Conservation (phyloP, 2,797 vertebrate genomes). For the Sebastes minor region DNA sequence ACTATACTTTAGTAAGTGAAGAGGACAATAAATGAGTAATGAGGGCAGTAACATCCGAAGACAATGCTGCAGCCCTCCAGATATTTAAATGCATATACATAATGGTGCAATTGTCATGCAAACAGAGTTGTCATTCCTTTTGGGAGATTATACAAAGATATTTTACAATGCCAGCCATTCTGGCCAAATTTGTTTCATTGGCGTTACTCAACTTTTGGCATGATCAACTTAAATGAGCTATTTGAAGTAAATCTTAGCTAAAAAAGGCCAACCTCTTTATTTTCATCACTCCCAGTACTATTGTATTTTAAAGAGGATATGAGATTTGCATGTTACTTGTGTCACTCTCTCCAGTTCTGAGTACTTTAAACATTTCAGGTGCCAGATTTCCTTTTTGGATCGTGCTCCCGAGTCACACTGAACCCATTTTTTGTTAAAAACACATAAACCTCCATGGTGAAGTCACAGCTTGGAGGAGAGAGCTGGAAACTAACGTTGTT, state of each 20-base stretch:
- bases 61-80: not conserved
- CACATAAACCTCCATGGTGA: slow-evolving; percentile 65
- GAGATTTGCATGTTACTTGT: slow-evolving; percentile 50
- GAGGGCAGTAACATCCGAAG: not conserved
- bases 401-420: slow-evolving; percentile 55
- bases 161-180: slow-evolving; percentile 63
- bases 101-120: slow-evolving; percentile 17
- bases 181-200: slow-evolving; percentile 67
- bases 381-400: slow-evolving; percentile 62
- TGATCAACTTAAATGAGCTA: slow-evolving; percentile 40
- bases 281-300: slow-evolving; percentile 36
- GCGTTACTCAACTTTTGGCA: slow-evolving; percentile 67
- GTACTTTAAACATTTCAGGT: slow-evolving; percentile 55
- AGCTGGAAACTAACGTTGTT: slow-evolving; percentile 73
- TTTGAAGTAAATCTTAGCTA: slow-evolving; percentile 46
- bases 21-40: not conserved
- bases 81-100: slow-evolving; percentile 25
- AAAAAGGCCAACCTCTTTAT: slow-evolving; percentile 23
- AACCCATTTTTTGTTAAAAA: slow-evolving; percentile 55
- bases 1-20: not conserved
- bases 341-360: slow-evolving; percentile 58
- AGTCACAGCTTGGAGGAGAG: slow-evolving; percentile 70
- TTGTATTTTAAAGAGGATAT: slow-evolving; percentile 41
- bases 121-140: slow-evolving; percentile 46
- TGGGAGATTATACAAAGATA: slow-evolving; percentile 57